A percentile compares a stretch with the other conserved stretches of the same genome.
phyloP scores from a whole-genome alignment of 2,797 vertebrate genomes.

The Petrocephalus sullivani region DNA sequence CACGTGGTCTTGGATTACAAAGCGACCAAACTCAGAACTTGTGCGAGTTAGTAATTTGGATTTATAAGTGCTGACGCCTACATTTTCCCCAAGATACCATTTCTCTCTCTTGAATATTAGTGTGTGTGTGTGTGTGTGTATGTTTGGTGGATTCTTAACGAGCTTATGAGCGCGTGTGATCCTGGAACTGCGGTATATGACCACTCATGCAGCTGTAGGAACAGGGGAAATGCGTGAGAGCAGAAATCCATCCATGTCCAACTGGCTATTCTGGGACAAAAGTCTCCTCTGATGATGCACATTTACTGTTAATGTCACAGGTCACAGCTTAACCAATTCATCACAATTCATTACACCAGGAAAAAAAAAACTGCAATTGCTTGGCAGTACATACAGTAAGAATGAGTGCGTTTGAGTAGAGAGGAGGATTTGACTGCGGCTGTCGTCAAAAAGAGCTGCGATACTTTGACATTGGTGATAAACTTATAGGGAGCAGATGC shows the following conservation, averaged over 20 bases:
- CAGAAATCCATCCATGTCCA: background rate
- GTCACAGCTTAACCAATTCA: background rate
- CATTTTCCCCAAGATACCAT: background rate
- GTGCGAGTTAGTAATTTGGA: background rate
- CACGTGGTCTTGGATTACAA: background rate
- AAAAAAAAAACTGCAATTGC: background rate
- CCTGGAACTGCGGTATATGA: background rate
- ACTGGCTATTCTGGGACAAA: background rate
- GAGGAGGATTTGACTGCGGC: background rate
- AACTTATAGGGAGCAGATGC: constrained; percentile 42
- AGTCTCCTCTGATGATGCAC: background rate
- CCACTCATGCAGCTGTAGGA: background rate
- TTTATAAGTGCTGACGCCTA: background rate
- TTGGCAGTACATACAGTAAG: background rate
- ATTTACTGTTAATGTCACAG: background rate
- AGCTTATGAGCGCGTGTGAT: background rate
- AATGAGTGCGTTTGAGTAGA: background rate
- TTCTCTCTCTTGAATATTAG: background rate
- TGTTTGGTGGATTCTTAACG: background rate
- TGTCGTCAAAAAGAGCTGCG: background rate
- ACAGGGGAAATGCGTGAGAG: background rate
- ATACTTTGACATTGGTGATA: background rate
- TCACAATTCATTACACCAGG: background rate
- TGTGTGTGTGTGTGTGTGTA: background rate
- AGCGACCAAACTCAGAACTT: background rate